Percentiles rank a stretch among this genome's conserved stretches.
Conservation (phyloP, 2,797 vertebrate species). For the Spinus pinus region DNA sequence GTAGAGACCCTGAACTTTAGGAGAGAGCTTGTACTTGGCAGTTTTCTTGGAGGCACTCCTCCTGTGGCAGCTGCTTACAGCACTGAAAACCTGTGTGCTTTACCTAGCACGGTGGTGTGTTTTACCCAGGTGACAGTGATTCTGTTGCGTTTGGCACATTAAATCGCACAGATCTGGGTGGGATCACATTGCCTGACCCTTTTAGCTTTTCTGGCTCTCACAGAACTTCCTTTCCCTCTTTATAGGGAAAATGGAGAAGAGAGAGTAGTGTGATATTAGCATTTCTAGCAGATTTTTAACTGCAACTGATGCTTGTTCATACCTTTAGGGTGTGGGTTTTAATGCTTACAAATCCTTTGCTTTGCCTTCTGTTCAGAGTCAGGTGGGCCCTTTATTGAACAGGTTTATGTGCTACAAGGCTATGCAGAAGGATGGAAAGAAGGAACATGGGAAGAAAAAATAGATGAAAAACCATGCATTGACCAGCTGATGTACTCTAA, state of each 20-base stretch:
- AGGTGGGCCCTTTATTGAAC: conserved; percentile 94
- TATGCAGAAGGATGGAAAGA: conserved; percentile 95
- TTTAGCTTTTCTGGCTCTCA: neutral
- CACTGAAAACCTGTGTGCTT: neutral
- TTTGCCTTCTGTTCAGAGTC: conserved; percentile 79
- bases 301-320: neutral
- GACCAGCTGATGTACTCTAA: conserved; percentile 88
- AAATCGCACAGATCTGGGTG: neutral
- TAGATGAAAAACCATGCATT: conserved; percentile 87
- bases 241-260: neutral
- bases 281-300: neutral
- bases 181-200: neutral
- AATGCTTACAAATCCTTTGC: neutral
- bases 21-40: neutral
- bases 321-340: fast-evolving
- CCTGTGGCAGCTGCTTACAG: neutral
- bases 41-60: neutral
- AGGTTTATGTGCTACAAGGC: conserved; percentile 90
- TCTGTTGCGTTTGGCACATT: neutral
- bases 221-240: neutral
- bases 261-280: neutral
- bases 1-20: neutral
- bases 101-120: neutral
- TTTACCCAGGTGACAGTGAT: neutral
- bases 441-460: conserved; percentile 95